Evolutionary conservation across 1,140 invertebrate species (phyloP).

Genomic region (Agraylea sexmaculata): DNA sequence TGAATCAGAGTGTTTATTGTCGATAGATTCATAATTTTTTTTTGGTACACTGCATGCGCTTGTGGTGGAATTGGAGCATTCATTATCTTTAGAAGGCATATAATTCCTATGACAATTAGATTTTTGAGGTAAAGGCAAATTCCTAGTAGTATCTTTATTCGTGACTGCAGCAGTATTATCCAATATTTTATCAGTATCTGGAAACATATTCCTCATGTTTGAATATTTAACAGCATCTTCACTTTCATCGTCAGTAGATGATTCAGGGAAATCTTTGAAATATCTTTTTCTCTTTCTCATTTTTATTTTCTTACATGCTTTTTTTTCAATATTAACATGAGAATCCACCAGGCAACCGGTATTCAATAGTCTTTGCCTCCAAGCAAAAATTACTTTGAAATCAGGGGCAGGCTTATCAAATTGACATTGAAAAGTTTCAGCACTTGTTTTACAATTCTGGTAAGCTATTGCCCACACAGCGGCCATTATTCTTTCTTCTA

Average conservation of each 20-base stretch:
- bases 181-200: no score
- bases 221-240: conserved; percentile 4
- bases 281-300: no score
- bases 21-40: no score
- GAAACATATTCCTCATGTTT: no score
- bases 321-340: conserved; percentile 20
- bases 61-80: not conserved
- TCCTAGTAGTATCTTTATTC: no score
- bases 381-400: conserved; percentile 37
- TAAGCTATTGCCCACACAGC: conserved; percentile 37
- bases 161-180: no score
- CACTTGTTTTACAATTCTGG: conserved; percentile 34
- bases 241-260: not conserved
- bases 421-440: conserved; percentile 31
- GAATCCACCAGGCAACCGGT: conserved; percentile 36
- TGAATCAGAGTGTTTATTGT: conserved; percentile 11
- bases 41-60: not conserved
- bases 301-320: not conserved
- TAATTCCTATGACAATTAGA: no score
- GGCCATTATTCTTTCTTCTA: conserved; percentile 32
- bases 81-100: no score
- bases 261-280: conserved; percentile 4
- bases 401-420: conserved; percentile 39
- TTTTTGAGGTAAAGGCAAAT: no score
- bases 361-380: conserved; percentile 32